Evolutionary conservation across 2,888 invertebrate genomes (phyloP).

Genomic region (Trissonchulus sp.): DNA sequence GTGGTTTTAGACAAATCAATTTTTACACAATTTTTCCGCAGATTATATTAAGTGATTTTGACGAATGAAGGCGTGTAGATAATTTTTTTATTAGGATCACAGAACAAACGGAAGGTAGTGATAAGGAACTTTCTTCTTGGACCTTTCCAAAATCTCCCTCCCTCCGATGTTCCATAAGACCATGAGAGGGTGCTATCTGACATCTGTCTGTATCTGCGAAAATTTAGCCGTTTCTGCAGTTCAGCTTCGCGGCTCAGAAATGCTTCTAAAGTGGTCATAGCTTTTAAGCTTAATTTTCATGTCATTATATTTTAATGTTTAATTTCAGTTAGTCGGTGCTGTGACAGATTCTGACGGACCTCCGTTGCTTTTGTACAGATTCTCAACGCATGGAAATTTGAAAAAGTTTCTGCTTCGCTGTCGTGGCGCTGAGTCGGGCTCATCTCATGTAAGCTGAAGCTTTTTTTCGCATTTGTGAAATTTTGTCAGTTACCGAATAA

Average conservation of each 20-base stretch:
- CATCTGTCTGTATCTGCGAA: slow-evolving; percentile 32
- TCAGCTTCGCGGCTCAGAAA: neutral
- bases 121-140: too few relatives aligned
- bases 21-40: too few relatives aligned
- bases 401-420: slow-evolving; percentile 47
- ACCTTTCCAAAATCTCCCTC: too few relatives aligned
- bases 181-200: too few relatives aligned
- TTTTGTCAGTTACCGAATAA: too few relatives aligned
- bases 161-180: too few relatives aligned
- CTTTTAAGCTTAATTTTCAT: neutral
- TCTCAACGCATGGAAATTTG: slow-evolving; percentile 46
- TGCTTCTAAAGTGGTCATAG: neutral
- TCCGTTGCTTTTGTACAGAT: slow-evolving; percentile 18
- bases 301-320: neutral
- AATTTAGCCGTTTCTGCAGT: neutral
- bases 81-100: too few relatives aligned
- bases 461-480: too few relatives aligned
- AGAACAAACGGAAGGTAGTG: too few relatives aligned
- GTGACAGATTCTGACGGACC: neutral
- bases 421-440: slow-evolving; percentile 33
- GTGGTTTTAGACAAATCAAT: too few relatives aligned
- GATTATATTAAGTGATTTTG: too few relatives aligned
- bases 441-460: neutral
- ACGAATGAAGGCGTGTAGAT: too few relatives aligned
- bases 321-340: slow-evolving; percentile 3